These are phyloP conservation scores for Megalops cyprinoides DNA, from an alignment of 2,797 vertebrate genomes.

Conservation along the genomic window DNA sequence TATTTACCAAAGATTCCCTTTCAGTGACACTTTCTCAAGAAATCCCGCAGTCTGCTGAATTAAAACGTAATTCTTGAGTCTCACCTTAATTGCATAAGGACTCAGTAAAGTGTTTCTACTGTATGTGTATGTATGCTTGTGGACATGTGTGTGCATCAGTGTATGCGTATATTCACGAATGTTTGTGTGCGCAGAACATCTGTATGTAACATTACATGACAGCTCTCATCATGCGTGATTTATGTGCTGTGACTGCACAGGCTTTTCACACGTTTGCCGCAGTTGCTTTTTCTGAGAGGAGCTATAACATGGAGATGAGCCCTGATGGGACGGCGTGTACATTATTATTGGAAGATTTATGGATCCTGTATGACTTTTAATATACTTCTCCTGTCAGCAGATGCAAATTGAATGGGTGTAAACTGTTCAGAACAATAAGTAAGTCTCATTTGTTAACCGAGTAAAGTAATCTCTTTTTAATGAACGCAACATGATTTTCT, in stretches of 20 bases:
- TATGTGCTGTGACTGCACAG: background rate
- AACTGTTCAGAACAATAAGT: conserved; percentile 50
- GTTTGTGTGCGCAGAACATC: background rate
- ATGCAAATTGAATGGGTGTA: conserved; percentile 48
- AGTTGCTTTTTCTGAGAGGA: conserved; percentile 31
- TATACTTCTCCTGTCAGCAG: conserved; percentile 42
- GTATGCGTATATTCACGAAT: background rate
- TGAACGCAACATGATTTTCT: conserved; percentile 43
- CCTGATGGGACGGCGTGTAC: conserved; percentile 32
- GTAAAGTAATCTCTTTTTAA: conserved; percentile 47
- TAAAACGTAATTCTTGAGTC: too few relatives aligned
- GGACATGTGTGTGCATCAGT: background rate
- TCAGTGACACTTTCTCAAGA: background rate
- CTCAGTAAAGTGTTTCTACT: background rate
- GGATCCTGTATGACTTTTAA: conserved; percentile 37
- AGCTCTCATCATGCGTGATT: conserved; percentile 22
- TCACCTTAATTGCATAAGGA: background rate
- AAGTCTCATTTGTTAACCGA: conserved; percentile 53
- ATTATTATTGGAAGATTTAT: conserved; percentile 47
- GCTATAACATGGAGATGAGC: conserved; percentile 29
- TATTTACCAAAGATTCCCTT: background rate
- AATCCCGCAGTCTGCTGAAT: too few relatives aligned
- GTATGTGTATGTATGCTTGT: background rate
- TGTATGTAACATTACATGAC: background rate
- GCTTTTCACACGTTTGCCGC: background rate